Base-by-base conservation (phyloP, 92 coral and sea anemone species). In the Palythoa heliodiscus region DNA sequence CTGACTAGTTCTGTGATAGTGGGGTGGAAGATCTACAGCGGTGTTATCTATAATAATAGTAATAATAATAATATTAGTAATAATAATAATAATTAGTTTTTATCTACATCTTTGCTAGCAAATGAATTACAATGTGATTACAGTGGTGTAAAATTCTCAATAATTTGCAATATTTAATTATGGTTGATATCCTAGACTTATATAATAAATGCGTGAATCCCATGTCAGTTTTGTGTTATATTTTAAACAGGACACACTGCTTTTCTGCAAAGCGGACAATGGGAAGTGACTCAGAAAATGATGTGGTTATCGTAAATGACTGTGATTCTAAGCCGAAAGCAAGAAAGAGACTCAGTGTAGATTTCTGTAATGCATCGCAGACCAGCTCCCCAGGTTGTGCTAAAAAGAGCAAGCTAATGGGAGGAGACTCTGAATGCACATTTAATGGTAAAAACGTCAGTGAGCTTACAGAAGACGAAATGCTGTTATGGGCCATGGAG, bases 401-500 rank as follows among this genome's bases (percentile, higher is more conserved):
- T 29, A 54, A 76, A 37, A 76, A 54, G 39, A 25, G 66, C 68
- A 76, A 16, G 22, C 23, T 53, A 57, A 29, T n/a, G 14, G 29
- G 54, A 50, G 7, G 24, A n/a, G 78, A 74, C 61, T 50, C 78
- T 5, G 35, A 15, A 4, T 23, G 60, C 22, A 11, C 78, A 48
- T n/a, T 14, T 22, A 17, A 74, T 14, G 38, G 78, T 8, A 73
- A 38, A 50, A 74, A 50, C 47, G 61, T 74, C 8, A 74, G 78
- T 20, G 78, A 50, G 61, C 60, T 74, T 7, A 47, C 78, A 37
- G 78, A 74, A 48, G 60, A 76, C 29, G 81, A 76, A 7, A 38
- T 22, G 81, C 7, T 76, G 0, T 47, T 47, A n/a, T 74, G 78
- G 78, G 78, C 78, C 47, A 2, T 74, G 54, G 22, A 22, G 6